Conservation (phyloP, 2,797 vertebrate genomes). For the Coccyzus lansbergi region DNA sequence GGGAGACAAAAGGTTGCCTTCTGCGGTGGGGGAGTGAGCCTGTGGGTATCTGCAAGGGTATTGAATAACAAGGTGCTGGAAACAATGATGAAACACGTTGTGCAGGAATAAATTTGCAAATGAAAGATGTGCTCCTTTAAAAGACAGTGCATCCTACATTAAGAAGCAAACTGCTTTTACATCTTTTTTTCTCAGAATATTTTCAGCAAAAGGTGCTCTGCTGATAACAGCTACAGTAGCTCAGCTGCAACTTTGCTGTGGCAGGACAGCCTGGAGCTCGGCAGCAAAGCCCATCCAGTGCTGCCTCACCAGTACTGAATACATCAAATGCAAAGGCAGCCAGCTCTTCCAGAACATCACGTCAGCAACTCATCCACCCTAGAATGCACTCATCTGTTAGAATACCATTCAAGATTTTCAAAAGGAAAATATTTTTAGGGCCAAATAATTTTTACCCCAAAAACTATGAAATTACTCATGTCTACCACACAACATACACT, state of each 20-base stretch:
- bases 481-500: neutral
- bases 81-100: neutral
- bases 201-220: neutral
- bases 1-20: neutral
- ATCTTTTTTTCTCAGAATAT: neutral
- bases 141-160: neutral
- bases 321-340: neutral
- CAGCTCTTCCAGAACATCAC: neutral
- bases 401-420: neutral
- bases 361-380: neutral
- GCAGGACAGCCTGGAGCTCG: neutral
- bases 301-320: neutral
- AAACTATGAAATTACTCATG: neutral
- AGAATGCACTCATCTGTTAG: neutral
- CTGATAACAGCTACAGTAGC: neutral
- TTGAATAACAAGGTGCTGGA: neutral
- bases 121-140: neutral
- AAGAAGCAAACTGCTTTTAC: neutral
- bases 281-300: neutral
- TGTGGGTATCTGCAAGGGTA: neutral
- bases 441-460: neutral
- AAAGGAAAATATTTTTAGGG: neutral
- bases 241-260: neutral
- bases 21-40: fast-evolving
- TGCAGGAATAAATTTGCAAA: neutral